These are phyloP conservation scores for Empidonax traillii DNA, from an alignment of 2,113 vertebrate genomes.

Conservation along the genomic window DNA sequence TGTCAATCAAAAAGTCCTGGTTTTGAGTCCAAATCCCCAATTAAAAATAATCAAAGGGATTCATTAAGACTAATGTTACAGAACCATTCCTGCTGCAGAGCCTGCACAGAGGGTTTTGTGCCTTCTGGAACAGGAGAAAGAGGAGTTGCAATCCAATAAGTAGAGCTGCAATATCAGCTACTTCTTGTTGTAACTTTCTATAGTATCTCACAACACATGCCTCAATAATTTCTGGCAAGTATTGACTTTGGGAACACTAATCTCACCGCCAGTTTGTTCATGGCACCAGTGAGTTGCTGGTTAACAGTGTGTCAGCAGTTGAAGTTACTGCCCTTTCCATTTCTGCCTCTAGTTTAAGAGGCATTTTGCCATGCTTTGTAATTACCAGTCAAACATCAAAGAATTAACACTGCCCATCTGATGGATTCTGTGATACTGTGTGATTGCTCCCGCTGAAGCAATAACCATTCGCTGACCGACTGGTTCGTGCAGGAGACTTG, in stretches of 20 bases:
- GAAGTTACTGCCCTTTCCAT: not conserved
- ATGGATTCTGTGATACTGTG: slow-evolving; percentile 11
- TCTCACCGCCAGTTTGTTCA: not conserved
- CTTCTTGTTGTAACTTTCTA: not conserved
- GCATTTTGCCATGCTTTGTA: slow-evolving; percentile 11
- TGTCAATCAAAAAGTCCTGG: not conserved
- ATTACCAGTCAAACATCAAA: slow-evolving; percentile 35
- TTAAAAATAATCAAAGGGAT: not conserved
- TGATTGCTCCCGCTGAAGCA: slow-evolving; percentile 18
- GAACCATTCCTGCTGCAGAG: not conserved
- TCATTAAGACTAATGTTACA: not conserved
- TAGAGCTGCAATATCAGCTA: not conserved
- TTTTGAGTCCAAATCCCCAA: not conserved
- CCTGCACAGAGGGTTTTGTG: not conserved
- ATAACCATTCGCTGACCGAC: not conserved
- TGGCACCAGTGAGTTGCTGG: not conserved
- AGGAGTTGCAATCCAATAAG: not conserved
- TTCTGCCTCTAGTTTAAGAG: slow-evolving; percentile 11
- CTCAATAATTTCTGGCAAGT: not conserved
- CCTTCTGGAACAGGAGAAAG: not conserved
- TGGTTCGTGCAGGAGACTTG: not conserved
- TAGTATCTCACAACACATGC: not conserved
- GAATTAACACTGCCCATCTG: slow-evolving; percentile 35
- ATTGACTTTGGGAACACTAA: slow-evolving; percentile 1
- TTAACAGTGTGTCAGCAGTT: not conserved